phyloP scores from a whole-genome alignment of 2,113 vertebrate species.

The Cryptomyrus ogoouensis region DNA sequence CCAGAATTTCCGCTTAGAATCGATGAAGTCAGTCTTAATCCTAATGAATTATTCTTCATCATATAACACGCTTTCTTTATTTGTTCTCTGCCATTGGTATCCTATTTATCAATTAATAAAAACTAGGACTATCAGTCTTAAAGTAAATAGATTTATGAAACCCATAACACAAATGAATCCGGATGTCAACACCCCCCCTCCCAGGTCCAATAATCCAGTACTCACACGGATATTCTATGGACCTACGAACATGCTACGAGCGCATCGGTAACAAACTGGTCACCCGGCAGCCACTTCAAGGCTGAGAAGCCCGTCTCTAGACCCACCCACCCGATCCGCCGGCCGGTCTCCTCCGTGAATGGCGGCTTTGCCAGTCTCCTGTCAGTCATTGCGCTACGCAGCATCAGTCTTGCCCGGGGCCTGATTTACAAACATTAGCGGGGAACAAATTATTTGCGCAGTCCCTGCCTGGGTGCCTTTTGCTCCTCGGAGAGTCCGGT shows the following conservation, averaged over 20 bases:
- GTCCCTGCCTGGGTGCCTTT: background rate
- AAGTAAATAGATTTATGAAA: background rate
- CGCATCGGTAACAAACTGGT: background rate
- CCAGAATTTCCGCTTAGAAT: background rate
- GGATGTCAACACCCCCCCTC: background rate
- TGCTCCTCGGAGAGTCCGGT: background rate
- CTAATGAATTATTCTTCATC: background rate
- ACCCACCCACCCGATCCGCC: background rate
- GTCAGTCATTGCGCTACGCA: background rate
- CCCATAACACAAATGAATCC: background rate
- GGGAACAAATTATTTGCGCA: background rate
- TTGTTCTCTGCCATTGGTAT: background rate
- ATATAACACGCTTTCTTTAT: background rate
- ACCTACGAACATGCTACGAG: background rate
- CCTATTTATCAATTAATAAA: background rate
- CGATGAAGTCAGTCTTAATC: background rate
- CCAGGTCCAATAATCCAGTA: background rate
- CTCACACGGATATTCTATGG: background rate
- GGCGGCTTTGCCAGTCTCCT: background rate
- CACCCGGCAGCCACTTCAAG: background rate
- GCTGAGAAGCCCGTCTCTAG: background rate
- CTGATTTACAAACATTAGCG: constrained; percentile 6
- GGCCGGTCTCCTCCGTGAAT: background rate
- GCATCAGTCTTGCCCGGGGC: background rate
- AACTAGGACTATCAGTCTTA: background rate